Evolutionary conservation across 2,113 vertebrate species (phyloP), one percentile per base, ranked within the genome.

Genomic region (Zapus hudsonius): DNA sequence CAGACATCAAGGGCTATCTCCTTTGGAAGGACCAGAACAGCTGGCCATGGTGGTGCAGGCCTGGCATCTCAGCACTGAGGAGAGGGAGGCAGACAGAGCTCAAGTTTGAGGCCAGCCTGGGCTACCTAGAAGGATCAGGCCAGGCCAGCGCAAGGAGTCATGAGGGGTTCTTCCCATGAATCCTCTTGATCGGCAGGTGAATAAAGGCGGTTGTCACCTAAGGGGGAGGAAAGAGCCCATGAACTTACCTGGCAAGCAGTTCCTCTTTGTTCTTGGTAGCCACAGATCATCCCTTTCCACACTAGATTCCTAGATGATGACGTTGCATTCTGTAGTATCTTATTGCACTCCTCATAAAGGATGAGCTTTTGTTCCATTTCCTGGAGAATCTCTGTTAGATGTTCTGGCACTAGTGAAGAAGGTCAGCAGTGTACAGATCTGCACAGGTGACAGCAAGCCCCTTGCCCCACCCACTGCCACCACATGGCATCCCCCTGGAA

Each of bases 211-310:
- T 3, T 27, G n/a, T n/a, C 70, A 12, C 31, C 33, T 44, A 38
- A 44, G 74, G 47, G 52, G 13, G 10, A 42, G 38, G 15, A 81
- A 40, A 70, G 72, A 57, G 67, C 7, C 66, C 7, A 8, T 10
- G 27, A 59, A 55, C 75, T 83, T 31, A 95, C 92, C 91, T 91
- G 64, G 44, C 94, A 96, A 47, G 92, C 8, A 44, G 88, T 80
- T 57, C 73, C 82, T 44, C 95, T 84, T 47, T 0, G 0, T 4
- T 0, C 33, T 11, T 72, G 70, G n/a, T 86, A 84, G 40, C 52
- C 92, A 55, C 95, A 95, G 80, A 91, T 0, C 92, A 91, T 88
- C 1, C 84, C 88, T 23, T 81, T 22, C 47, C 22, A 7, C 0
- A 96, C 36, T 1, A 94, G 0, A 2, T 36, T 7, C 1, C 0